These are phyloP conservation scores for Stichodactyla mertensii DNA, from an alignment of 64 coral and sea anemone genomes.

Conservation along the genomic window DNA sequence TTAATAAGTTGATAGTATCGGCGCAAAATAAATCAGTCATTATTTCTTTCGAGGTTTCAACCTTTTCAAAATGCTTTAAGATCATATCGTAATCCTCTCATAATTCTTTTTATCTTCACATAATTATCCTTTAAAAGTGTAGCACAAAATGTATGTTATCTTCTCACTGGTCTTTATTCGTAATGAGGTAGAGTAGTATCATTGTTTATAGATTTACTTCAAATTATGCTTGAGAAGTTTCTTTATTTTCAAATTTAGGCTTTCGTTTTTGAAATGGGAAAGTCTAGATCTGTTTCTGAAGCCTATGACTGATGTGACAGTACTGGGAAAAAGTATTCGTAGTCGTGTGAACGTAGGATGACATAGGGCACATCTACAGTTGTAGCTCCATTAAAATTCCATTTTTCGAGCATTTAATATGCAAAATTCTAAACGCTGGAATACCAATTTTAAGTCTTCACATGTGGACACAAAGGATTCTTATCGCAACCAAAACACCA, in stretches of 20 bases:
- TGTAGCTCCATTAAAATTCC: conserved; percentile 56
- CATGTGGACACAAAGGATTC: conserved; percentile 67
- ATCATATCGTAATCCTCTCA: background rate
- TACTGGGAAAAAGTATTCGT: background rate
- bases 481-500: conserved; percentile 33
- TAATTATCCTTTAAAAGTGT: background rate
- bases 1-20: background rate
- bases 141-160: background rate
- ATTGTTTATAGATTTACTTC: background rate
- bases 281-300: too few species aligned
- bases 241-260: background rate
- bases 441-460: conserved; percentile 59
- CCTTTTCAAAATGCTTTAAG: background rate
- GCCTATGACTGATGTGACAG: background rate
- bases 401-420: conserved; percentile 13
- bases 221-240: background rate
- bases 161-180: background rate
- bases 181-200: background rate
- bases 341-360: background rate
- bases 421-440: conserved; percentile 53
- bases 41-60: background rate
- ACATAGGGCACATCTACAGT: background rate
- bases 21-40: background rate
- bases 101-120: background rate
- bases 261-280: too few species aligned